Percentiles rank a stretch among this genome's conserved stretches.
Conservation (phyloP, 1,140 invertebrate species). For the Frieseomelitta varia region DNA sequence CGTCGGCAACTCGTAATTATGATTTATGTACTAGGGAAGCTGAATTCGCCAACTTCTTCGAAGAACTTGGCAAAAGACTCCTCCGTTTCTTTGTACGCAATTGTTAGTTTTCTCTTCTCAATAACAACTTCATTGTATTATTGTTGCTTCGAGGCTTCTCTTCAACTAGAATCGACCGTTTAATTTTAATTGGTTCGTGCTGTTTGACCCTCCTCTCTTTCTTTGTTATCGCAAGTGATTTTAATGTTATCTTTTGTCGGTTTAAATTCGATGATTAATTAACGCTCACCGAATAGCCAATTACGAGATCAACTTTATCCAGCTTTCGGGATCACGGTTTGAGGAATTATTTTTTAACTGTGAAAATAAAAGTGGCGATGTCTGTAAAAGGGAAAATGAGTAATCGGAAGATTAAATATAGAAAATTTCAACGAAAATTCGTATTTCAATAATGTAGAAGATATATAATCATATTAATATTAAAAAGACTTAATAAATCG, state of each 20-base stretch:
- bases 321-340: neutral
- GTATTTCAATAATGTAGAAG: too few relatives aligned
- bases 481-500: too few relatives aligned
- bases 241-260: neutral
- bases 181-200: slow-evolving; percentile 13
- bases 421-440: too few relatives aligned
- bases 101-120: slow-evolving; percentile 8
- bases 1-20: slow-evolving; percentile 4
- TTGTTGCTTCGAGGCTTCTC: slow-evolving; percentile 23
- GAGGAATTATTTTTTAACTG: neutral
- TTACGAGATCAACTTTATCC: too few relatives aligned
- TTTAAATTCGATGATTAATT: neutral
- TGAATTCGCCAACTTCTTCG: neutral
- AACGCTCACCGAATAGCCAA: neutral
- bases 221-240: slow-evolving; percentile 24
- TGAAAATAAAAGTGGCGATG: too few relatives aligned
- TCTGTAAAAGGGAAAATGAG: neutral
- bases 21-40: neutral
- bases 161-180: slow-evolving; percentile 29
- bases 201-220: neutral
- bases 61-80: neutral
- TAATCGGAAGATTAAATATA: too few relatives aligned
- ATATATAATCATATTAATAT: too few relatives aligned
- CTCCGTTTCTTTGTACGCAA: neutral
- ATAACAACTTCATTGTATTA: slow-evolving; percentile 22